These are phyloP conservation scores for Cromileptes altivelis DNA, from an alignment of 2,113 vertebrate species.

Conservation along the genomic window DNA sequence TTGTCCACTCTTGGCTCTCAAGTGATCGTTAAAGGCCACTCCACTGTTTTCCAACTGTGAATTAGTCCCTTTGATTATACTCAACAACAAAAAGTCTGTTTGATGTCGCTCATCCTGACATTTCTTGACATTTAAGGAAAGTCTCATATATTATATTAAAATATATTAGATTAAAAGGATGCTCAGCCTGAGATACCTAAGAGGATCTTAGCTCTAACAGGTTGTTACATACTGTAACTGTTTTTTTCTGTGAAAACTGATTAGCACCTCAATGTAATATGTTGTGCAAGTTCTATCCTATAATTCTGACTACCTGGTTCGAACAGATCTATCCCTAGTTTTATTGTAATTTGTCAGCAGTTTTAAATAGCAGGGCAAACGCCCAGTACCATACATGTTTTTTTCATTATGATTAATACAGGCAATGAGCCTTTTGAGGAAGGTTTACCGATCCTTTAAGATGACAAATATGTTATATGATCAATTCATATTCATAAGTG, in stretches of 20 bases:
- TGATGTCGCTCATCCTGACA: not conserved
- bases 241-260: not conserved
- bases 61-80: not conserved
- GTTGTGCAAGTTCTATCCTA: too few relatives aligned
- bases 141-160: not conserved
- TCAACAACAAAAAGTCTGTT: not conserved
- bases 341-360: too few relatives aligned
- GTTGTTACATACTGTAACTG: not conserved
- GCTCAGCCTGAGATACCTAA: not conserved
- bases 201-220: not conserved
- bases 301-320: not conserved
- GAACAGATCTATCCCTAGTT: too few relatives aligned
- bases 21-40: constrained; percentile 4
- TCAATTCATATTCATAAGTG: not conserved
- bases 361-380: not conserved
- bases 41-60: not conserved
- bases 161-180: too few relatives aligned
- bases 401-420: too few relatives aligned
- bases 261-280: too few relatives aligned
- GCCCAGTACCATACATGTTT: not conserved
- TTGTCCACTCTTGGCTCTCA: not conserved
- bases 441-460: not conserved
- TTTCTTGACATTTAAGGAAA: constrained; percentile 3
- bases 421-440: too few relatives aligned
- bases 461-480: not conserved